A percentile compares a stretch with the other conserved stretches of the same genome.
These are phyloP conservation scores for Hirtodrosophila confusa DNA, from an alignment of 2,888 invertebrate genomes.

Conservation along the genomic window DNA sequence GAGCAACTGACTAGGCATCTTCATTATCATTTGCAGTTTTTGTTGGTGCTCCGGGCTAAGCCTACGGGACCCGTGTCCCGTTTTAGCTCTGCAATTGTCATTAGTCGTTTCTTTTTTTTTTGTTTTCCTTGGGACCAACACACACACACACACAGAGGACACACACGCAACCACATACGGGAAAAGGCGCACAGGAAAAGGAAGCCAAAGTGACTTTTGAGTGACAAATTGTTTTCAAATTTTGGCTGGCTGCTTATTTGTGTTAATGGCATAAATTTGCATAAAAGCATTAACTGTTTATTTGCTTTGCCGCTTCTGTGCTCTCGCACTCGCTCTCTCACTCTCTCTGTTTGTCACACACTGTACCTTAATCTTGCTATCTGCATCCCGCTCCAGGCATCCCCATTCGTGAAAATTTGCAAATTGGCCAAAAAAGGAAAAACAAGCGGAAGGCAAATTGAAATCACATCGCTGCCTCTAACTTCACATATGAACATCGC, in stretches of 20 bases:
- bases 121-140: constrained; percentile 25
- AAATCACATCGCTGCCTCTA: constrained; percentile 69
- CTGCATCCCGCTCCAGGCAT: constrained; percentile 8
- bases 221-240: constrained; percentile 81
- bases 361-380: constrained; percentile 47
- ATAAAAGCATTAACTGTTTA: constrained; percentile 82
- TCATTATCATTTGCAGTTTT: constrained; percentile 63
- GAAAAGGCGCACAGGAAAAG: constrained; percentile 34
- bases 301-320: constrained; percentile 72
- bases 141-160: constrained; percentile 15
- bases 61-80: constrained; percentile 19
- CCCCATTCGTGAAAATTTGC: constrained; percentile 68
- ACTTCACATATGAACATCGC: constrained; percentile 49
- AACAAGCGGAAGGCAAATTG: constrained; percentile 58
- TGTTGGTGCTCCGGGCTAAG: constrained; percentile 20
- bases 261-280: constrained; percentile 81
- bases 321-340: constrained; percentile 1
- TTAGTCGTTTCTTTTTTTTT: constrained; percentile 44
- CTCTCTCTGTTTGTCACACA: background rate
- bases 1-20: constrained; percentile 69
- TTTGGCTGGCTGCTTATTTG: constrained; percentile 74
- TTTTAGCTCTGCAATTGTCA: constrained; percentile 65
- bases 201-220: constrained; percentile 76
- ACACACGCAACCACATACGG: constrained; percentile 21
- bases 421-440: constrained; percentile 71